Conservation (phyloP, 1,140 invertebrate species). For the Apis florea region DNA sequence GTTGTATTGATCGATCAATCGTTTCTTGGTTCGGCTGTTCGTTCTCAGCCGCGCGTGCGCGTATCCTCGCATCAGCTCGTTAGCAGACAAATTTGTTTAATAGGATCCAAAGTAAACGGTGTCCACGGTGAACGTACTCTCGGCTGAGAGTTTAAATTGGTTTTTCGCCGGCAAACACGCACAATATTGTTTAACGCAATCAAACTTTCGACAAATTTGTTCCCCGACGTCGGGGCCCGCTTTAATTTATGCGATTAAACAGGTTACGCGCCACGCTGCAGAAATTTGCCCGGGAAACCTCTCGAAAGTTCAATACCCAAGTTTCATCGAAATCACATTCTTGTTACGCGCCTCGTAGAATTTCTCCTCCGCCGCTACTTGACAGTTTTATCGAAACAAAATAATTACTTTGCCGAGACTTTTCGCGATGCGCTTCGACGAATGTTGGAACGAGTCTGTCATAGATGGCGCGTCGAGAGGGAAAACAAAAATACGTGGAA, state of each 20-base stretch:
- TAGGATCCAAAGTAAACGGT: conserved; percentile 28
- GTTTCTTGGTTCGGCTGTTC: not conserved
- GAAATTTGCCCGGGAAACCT: not conserved
- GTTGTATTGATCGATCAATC: not conserved
- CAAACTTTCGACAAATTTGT: conserved; percentile 44
- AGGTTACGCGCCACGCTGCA: not conserved
- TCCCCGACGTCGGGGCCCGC: not conserved
- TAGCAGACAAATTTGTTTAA: conserved; percentile 40
- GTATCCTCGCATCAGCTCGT: conserved; percentile 2
- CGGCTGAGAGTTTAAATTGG: conserved; percentile 39
- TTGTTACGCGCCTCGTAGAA: not conserved
- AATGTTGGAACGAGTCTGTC: not conserved
- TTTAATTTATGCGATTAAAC: conserved; percentile 48
- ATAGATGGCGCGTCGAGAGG: too few species aligned
- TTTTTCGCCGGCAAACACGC: conserved; percentile 45
- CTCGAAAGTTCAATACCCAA: conserved; percentile 29
- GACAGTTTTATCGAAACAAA: not conserved
- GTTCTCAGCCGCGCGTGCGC: not conserved
- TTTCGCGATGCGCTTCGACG: too few species aligned
- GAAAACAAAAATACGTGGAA: too few species aligned
- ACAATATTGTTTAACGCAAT: conserved; percentile 44
- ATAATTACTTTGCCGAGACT: not conserved
- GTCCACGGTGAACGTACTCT: not conserved
- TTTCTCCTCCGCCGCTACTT: not conserved
- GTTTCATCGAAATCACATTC: conserved; percentile 12